Base-by-base conservation (phyloP, 1,140 invertebrate genomes). In the Tyrophagus putrescentiae region DNA sequence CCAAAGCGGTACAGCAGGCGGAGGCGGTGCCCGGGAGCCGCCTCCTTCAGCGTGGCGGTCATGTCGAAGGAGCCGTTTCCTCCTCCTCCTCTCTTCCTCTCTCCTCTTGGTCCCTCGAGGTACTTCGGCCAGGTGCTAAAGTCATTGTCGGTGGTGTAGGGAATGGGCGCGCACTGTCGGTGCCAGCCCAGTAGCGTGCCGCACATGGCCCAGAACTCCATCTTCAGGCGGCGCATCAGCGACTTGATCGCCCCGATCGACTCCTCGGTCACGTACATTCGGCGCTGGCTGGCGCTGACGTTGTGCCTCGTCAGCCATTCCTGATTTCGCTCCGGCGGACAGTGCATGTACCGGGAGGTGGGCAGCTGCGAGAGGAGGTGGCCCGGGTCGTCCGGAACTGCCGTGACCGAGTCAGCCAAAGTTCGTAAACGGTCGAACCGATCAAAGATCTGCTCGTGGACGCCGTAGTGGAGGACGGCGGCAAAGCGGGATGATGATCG, bases 141-240 rank as follows among this genome's bases (percentile, higher is more conserved):
- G 65, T 79, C 78, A 13, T 78, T 75, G 70, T 79, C 78, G 64
- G 71, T 70, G 32, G 73, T 73, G 65, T 79, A 72, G 5, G 76
- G 67, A 31, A 79, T 78, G 16, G 79, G 71, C 64, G 74, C 75
- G 71, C 78, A 79, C 65, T 79, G 76, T 28, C 78, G 66, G 63
- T 70, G 77, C 73, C 76, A 79, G 58, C 78, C 77, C 18, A 48
- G 18, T 29, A 48, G 31, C 13, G 45, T 48, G 7, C 45, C 45
- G 31, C 45, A 48, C 45, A 29, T 29, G 31, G 31, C 31, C 45
- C 45, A 48, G 31, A 48, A 48, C 31, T 48, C 21, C 45, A 48
- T 48, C 6, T 48, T 7, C 7, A 48, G 21, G 7, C 45, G 23
- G 13, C 21, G 7, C 45, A 48, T 48, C 18, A 48, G 9, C 23